Evolutionary conservation across 2,113 vertebrate genomes (phyloP).

Genomic region (Oreochromis aureus): DNA sequence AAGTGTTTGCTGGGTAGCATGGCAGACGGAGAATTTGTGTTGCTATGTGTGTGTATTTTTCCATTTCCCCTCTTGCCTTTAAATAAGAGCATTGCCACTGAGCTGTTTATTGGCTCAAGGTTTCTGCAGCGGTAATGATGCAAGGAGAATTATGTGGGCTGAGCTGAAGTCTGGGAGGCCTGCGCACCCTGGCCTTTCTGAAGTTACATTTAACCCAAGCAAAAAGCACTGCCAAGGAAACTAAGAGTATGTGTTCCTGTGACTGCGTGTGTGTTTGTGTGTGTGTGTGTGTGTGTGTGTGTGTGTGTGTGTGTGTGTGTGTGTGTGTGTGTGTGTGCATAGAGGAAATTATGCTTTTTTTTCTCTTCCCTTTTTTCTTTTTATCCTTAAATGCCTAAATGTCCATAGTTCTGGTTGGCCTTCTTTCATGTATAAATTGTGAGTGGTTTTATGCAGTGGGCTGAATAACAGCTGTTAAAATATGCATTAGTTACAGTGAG

Average conservation of each 20-base stretch:
- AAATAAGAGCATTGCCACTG: slow-evolving; percentile 54
- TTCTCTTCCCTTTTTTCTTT: not conserved
- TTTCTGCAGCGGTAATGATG: slow-evolving; percentile 72
- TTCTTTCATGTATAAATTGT: not conserved
- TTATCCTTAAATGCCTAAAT: slow-evolving; percentile 7
- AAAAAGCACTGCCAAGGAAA: slow-evolving; percentile 12
- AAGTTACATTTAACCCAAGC: slow-evolving; percentile 35
- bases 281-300: not conserved
- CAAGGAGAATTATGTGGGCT: slow-evolving; percentile 68
- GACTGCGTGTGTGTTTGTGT: not conserved
- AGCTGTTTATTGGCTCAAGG: slow-evolving; percentile 72
- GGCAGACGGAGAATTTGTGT: not conserved
- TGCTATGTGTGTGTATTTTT: slow-evolving; percentile 31
- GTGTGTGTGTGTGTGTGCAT: not conserved
- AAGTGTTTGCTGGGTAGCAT: not conserved
- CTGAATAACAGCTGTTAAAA: slow-evolving; percentile 15
- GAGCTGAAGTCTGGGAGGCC: slow-evolving; percentile 29
- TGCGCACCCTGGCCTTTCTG: slow-evolving; percentile 38
- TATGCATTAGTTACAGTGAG: not conserved
- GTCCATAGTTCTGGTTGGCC: not conserved
- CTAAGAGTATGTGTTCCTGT: not conserved
- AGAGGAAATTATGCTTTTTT: not conserved
- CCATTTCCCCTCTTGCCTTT: slow-evolving; percentile 43
- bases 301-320: not conserved
- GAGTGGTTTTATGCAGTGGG: not conserved